Evolutionary conservation across 2,888 invertebrate genomes (phyloP), one percentile per base, ranked within the genome.

Genomic region (Ommatoiulus sabulosus): DNA sequence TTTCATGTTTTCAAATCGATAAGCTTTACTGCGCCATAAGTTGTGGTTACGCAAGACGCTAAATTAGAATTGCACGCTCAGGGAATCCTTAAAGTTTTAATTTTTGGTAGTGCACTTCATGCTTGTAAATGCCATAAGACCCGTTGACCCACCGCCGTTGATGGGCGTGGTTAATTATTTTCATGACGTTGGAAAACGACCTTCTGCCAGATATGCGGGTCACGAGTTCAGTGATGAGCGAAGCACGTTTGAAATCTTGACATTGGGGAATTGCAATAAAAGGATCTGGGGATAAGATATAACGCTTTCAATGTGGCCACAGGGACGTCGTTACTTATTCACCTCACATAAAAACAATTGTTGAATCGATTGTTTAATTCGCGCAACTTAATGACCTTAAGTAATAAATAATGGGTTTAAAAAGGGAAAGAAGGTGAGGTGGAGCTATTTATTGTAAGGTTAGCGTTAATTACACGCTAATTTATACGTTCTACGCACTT

Each of bases 81-180:
- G 72, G 72, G 72, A 72, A 7, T 8, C 10, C 72, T 72, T 72
- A 24, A 17, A 72, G 24, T 20, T 63, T 63, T 63, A 63, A 63
- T 63, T 63, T 6, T 63, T 63, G n/a, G 63, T n/a, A n/a, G 20
- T 4, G 63, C 63, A 63, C n/a, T 63, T 63, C 20, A 24, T 72
- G 72, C 3, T 24, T 5, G 35, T 80, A 35, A 80, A 80, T 35
- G 12, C 10, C 80, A 12, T 0, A 35, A 3, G 80, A 80, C 80
- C 80, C 35, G 80, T 35, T 80, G 80, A 80, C 80, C 80, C 80
- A 35, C 24, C 80, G 35, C 80, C 8, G 80, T 35, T 24, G 24
- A 80, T 80, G 80, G 80, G 80, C 35, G 80, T 24, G 80, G 80
- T 35, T 80, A 24, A 80, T 80, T 80, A 80, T 80, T 80, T 35